These are phyloP conservation scores for Melanostoma scalare DNA, from an alignment of 2,888 invertebrate species.

Conservation along the genomic window DNA sequence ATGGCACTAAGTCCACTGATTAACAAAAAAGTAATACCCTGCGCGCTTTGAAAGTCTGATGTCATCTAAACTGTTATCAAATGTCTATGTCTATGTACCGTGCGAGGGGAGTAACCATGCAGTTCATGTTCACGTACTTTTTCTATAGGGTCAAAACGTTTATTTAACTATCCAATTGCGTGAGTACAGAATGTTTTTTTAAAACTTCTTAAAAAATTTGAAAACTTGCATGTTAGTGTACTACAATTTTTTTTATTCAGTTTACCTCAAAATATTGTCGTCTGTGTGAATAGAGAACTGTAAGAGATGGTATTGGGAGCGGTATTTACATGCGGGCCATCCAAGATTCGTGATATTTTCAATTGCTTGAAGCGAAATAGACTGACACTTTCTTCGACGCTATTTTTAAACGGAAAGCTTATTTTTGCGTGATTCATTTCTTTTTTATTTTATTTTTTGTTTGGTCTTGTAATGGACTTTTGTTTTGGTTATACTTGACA, in stretches of 20 bases:
- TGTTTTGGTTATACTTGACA: slow-evolving; percentile 21
- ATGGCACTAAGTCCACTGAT: slow-evolving; percentile 19
- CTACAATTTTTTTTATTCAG: background rate
- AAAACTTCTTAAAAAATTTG: slow-evolving; percentile 32
- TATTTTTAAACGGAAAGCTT: slow-evolving; percentile 67
- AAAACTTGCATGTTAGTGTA: slow-evolving; percentile 19
- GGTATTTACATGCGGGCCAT: slow-evolving; percentile 45
- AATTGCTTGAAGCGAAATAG: slow-evolving; percentile 56
- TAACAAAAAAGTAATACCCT: slow-evolving; percentile 26
- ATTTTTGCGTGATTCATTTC: slow-evolving; percentile 57
- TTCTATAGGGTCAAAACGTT: slow-evolving; percentile 27
- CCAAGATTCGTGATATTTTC: slow-evolving; percentile 57
- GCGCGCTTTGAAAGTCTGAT: slow-evolving; percentile 31
- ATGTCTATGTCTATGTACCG: slow-evolving; percentile 15
- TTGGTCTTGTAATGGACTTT: slow-evolving; percentile 19
- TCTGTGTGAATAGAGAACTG: slow-evolving; percentile 11
- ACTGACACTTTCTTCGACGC: slow-evolving; percentile 55
- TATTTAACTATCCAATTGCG: background rate
- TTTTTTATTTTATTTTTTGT: background rate
- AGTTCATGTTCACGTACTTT: slow-evolving; percentile 8
- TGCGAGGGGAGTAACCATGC: background rate
- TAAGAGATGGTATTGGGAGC: slow-evolving; percentile 3
- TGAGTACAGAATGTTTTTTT: slow-evolving; percentile 1
- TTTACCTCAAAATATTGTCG: slow-evolving; percentile 19
- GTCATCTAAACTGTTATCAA: slow-evolving; percentile 49